These are phyloP conservation scores for Tridacna crocea DNA, from an alignment of 2,888 invertebrate genomes.

Conservation along the genomic window DNA sequence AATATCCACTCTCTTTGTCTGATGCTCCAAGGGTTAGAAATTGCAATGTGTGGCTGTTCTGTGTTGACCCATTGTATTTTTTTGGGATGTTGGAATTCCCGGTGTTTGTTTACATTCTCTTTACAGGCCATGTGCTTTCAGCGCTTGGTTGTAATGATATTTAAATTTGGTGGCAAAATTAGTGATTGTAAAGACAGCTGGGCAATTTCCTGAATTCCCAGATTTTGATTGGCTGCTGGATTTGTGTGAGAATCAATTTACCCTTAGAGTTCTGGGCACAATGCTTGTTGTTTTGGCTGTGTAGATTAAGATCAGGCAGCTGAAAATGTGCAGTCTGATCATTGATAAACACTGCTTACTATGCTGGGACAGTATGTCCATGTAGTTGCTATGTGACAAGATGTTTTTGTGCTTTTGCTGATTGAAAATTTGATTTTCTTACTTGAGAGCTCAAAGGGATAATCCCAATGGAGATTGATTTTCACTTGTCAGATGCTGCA, in stretches of 20 bases:
- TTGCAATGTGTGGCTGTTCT: slow-evolving; percentile 5
- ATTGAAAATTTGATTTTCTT: too few species aligned
- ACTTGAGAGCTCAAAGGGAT: too few species aligned
- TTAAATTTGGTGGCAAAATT: slow-evolving; percentile 79
- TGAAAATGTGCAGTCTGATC: too few species aligned
- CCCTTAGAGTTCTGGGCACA: slow-evolving; percentile 43
- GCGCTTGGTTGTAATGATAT: slow-evolving; percentile 58
- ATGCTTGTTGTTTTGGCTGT: too few species aligned
- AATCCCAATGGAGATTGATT: background rate
- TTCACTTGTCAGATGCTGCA: background rate
- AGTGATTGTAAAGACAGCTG: slow-evolving; percentile 67
- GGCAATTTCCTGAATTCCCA: slow-evolving; percentile 64
- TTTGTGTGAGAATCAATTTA: slow-evolving; percentile 74
- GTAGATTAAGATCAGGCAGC: too few species aligned
- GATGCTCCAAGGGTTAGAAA: too few species aligned
- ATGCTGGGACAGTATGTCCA: too few species aligned
- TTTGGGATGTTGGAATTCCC: slow-evolving; percentile 38
- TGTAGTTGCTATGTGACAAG: too few species aligned
- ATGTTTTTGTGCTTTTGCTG: too few species aligned
- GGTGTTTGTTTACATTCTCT: slow-evolving; percentile 43
- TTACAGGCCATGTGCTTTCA: slow-evolving; percentile 41
- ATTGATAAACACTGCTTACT: too few species aligned
- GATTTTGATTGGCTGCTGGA: slow-evolving; percentile 72
- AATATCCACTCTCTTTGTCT: too few species aligned
- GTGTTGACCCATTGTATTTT: slow-evolving; percentile 21